phyloP scores from a whole-genome alignment of 2,888 invertebrate genomes.

The Aleiodes alternator region DNA sequence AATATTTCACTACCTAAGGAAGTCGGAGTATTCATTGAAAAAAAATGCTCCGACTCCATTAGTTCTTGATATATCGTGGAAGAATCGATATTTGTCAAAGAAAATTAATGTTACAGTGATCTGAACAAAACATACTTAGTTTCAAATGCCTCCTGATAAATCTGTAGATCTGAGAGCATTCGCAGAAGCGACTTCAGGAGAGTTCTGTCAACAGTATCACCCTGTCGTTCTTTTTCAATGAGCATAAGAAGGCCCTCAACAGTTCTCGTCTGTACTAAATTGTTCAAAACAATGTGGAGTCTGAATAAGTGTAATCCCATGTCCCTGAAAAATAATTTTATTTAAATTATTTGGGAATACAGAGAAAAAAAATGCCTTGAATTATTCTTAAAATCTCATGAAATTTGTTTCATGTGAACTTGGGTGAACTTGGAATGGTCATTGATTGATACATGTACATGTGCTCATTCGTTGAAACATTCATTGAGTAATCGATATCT shows the following conservation, averaged over 20 bases:
- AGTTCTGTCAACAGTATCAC: constrained; percentile 94
- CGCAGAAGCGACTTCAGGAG: constrained; percentile 94
- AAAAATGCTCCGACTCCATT: too few relatives aligned
- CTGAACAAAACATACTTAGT: constrained; percentile 78
- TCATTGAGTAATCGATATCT: too few relatives aligned
- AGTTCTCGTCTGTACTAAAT: constrained; percentile 92
- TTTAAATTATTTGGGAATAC: neutral
- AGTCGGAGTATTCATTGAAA: too few relatives aligned
- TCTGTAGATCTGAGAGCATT: constrained; percentile 98
- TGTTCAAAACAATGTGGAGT: constrained; percentile 93
- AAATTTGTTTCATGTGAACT: too few relatives aligned
- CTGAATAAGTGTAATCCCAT: constrained; percentile 98
- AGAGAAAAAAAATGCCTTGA: too few relatives aligned
- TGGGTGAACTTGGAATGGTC: too few relatives aligned
- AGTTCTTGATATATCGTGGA: too few relatives aligned
- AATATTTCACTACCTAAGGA: too few relatives aligned
- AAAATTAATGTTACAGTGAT: constrained; percentile 51
- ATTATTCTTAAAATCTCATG: too few relatives aligned
- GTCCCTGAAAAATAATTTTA: constrained; percentile 82
- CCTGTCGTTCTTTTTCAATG: constrained; percentile 95
- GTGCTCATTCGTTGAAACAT: too few relatives aligned
- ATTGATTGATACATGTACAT: too few relatives aligned
- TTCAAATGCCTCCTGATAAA: constrained; percentile 93
- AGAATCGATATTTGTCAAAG: too few relatives aligned
- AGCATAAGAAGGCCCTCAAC: constrained; percentile 94